Conservation (phyloP, 2,888 invertebrate genomes). For the Parelbella ahira region DNA sequence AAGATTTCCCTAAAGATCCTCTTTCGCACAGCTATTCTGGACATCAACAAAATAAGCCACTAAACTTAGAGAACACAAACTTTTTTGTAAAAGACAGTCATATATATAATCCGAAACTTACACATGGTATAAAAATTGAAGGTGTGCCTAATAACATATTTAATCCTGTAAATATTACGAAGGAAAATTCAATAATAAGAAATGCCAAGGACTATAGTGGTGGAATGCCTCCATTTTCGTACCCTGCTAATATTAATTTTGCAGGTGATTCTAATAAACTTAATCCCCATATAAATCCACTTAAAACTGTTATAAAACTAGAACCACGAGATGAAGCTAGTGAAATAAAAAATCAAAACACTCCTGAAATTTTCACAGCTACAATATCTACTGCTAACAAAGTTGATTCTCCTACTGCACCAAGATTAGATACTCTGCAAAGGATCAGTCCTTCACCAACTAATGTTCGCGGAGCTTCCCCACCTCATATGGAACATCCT, state of each 20-base stretch:
- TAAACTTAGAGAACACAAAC: constrained; percentile 70
- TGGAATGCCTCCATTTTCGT: constrained; percentile 64
- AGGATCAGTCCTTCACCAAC: constrained; percentile 72
- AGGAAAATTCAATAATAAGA: constrained; percentile 67
- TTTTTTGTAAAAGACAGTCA: constrained; percentile 73
- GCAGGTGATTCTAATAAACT: constrained; percentile 66
- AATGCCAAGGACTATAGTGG: constrained; percentile 65
- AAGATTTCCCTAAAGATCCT: constrained; percentile 71
- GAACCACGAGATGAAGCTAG: constrained; percentile 73
- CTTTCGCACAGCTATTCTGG: constrained; percentile 66
- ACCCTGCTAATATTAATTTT: constrained; percentile 64
- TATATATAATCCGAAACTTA: constrained; percentile 66
- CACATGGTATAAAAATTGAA: constrained; percentile 70
- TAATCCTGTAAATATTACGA: constrained; percentile 66
- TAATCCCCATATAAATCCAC: constrained; percentile 64
- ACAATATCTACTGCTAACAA: constrained; percentile 66
- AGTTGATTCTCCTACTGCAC: constrained; percentile 67
- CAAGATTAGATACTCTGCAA: constrained; percentile 64
- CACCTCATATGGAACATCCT: constrained; percentile 69
- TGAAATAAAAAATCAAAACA: constrained; percentile 71
- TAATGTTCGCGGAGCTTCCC: constrained; percentile 60
- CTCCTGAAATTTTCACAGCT: constrained; percentile 74
- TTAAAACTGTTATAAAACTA: constrained; percentile 74
- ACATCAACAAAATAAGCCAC: constrained; percentile 62
- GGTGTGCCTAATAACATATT: constrained; percentile 65